These are phyloP conservation scores for Arrhopalites spinosus DNA, from an alignment of 2,888 invertebrate species.

Conservation along the genomic window DNA sequence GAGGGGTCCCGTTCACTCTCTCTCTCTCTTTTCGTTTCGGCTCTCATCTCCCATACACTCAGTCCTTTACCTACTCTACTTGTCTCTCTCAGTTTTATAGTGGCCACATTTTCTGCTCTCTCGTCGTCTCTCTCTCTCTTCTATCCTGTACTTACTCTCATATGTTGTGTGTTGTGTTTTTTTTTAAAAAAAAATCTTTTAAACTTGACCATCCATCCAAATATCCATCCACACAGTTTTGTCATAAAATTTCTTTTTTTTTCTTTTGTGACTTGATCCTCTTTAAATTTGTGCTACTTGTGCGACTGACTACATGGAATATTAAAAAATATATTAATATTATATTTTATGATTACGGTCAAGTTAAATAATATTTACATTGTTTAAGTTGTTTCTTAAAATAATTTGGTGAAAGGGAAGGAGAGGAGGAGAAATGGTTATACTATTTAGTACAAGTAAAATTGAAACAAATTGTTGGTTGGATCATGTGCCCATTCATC, in stretches of 20 bases:
- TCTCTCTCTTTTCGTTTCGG: neutral
- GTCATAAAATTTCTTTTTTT: conserved; percentile 15
- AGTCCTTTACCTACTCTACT: conserved; percentile 16
- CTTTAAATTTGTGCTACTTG: neutral
- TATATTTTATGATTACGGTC: neutral
- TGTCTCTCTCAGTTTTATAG: conserved; percentile 13
- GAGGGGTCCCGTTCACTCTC: neutral
- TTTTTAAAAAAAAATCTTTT: no score
- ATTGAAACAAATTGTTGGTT: no score
- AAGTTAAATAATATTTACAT: no score
- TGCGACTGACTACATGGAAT: neutral
- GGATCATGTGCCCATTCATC: neutral
- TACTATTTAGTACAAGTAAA: no score
- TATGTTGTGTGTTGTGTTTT: conserved; percentile 1
- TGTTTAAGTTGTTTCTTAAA: no score
- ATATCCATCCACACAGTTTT: conserved; percentile 25
- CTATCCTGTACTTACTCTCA: conserved; percentile 7
- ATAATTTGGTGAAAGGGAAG: no score
- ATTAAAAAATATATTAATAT: neutral
- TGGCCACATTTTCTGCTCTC: conserved; percentile 21
- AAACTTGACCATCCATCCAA: conserved; percentile 31
- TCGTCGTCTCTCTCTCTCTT: conserved; percentile 10
- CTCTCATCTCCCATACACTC: conserved; percentile 6
- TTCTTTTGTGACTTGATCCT: neutral
- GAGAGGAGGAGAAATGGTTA: no score